Conservation (phyloP, 2,797 vertebrate genomes). For the Muscicapa striata region DNA sequence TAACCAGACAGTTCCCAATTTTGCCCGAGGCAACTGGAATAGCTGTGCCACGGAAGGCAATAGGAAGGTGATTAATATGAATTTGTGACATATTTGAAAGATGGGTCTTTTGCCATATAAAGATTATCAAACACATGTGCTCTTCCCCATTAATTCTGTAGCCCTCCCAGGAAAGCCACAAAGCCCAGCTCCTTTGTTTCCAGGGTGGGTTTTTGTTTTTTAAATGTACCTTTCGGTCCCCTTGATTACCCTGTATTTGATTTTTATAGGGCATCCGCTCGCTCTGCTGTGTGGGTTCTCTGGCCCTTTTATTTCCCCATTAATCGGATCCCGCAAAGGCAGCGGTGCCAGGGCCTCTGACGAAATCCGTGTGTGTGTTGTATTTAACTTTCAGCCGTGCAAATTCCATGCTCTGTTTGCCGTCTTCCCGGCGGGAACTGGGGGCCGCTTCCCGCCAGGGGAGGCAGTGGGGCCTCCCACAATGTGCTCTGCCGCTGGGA, state of each 20-base stretch:
- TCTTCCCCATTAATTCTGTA: conserved; percentile 70
- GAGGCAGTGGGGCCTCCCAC: conserved; percentile 8
- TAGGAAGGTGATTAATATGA: conserved; percentile 73
- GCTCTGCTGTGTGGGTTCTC: conserved; percentile 35
- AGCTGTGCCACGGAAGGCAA: conserved; percentile 56
- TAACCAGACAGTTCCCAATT: conserved; percentile 70
- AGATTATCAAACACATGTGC: conserved; percentile 73
- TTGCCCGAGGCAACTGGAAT: conserved; percentile 67
- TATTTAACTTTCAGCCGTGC: conserved; percentile 65
- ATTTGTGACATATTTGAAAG: conserved; percentile 76
- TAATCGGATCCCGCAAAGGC: conserved; percentile 42
- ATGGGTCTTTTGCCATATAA: conserved; percentile 75
- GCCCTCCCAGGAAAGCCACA: conserved; percentile 63
- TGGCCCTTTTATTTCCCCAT: conserved; percentile 52
- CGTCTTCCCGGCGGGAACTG: not conserved
- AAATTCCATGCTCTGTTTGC: conserved; percentile 69
- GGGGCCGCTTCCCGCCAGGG: not conserved
- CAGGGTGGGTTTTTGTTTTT: conserved; percentile 64
- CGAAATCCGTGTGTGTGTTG: conserved; percentile 47
- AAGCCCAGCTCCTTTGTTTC: conserved; percentile 67
- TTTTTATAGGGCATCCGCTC: conserved; percentile 65
- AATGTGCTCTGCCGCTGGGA: accelerated
- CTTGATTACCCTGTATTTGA: conserved; percentile 45
- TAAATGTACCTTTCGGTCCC: conserved; percentile 54
- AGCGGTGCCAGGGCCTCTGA: conserved; percentile 56